A percentile compares a stretch with the other conserved stretches of the same genome.
These are phyloP conservation scores for Amphipoea lucens DNA, from an alignment of 2,888 invertebrate species.

Conservation along the genomic window DNA sequence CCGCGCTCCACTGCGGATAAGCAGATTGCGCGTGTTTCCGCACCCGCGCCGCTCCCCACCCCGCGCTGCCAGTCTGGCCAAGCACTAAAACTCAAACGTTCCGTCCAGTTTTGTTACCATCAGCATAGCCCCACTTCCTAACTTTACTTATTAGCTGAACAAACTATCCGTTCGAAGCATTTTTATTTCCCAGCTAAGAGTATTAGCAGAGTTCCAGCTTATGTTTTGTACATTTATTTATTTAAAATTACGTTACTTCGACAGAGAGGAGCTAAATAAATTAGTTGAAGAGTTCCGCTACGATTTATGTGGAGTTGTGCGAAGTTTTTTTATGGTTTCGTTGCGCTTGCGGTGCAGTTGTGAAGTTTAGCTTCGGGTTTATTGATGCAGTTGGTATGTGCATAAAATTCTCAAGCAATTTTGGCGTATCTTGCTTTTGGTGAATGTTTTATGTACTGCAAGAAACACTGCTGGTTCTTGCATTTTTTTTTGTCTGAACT, in stretches of 20 bases:
- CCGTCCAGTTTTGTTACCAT: constrained; percentile 59
- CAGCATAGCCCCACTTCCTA: constrained; percentile 59
- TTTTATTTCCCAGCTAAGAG: constrained; percentile 63
- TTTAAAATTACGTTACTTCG: constrained; percentile 47
- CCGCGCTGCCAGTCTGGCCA: too few relatives aligned
- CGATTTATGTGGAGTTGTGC: constrained; percentile 31
- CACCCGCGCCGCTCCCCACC: too few relatives aligned
- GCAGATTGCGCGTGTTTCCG: too few relatives aligned
- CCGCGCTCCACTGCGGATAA: too few relatives aligned
- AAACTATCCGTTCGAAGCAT: constrained; percentile 45
- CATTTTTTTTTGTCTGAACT: neutral
- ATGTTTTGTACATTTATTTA: constrained; percentile 67
- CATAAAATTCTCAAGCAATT: neutral
- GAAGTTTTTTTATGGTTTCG: constrained; percentile 24
- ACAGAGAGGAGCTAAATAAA: constrained; percentile 41
- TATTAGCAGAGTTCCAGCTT: constrained; percentile 63
- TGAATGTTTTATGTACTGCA: neutral
- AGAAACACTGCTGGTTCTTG: neutral
- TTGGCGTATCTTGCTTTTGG: neutral
- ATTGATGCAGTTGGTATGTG: neutral
- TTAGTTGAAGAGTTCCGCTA: constrained; percentile 37
- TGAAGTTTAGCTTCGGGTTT: constrained; percentile 5
- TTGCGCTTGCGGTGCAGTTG: constrained; percentile 13
- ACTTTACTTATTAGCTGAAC: constrained; percentile 71
- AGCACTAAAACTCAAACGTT: constrained; percentile 59